Base-by-base conservation (phyloP, 2,888 invertebrate genomes). In the Drosophila paracracens region DNA sequence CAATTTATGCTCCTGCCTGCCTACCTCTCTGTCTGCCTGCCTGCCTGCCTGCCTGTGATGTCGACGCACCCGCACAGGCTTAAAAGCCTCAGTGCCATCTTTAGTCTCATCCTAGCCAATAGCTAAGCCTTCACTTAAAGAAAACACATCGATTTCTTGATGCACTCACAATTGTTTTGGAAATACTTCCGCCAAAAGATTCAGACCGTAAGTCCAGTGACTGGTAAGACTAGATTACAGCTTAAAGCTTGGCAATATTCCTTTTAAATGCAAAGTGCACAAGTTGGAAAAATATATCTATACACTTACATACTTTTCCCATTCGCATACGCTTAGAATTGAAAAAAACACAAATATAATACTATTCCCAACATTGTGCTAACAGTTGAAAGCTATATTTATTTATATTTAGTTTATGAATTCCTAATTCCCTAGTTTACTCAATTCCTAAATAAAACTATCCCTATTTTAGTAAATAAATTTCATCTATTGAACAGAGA, bases 1-100 rank as follows among this genome's bases (percentile, higher is more conserved):
- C 85, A 82, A 85, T 85, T 89, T 89, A 85, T 85, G 85, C 68
- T 67, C 48, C 68, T 56, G 66, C 70, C 56, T 59, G 50, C 40
- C 46, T 57, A 25, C 40, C 38, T 27, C 31, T n/a, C n/a, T n/a
- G 35, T 16, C n/a, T 38, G 27, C 27, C 27, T 13, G 38, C 21
- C 21, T 21, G 33, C 29, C 50, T 51, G 33, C 51, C 66, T 59
- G 70, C 61, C 50, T 62, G 56, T 36, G 35, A 40, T 53, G 65
- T 68, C 76, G 38, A 40, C 27, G 65, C 88, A 88, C 83, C 88
- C 83, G 90, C 85, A 78, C 70, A 54, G 75, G 35, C 59, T 46
- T 56, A 64, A 64, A 67, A 58, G 33, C 40, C 69, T 35, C 65
- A 53, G 46, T 40, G n/a, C 40, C n/a, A 57, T 29, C 21, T 31